phyloP scores from a whole-genome alignment of 2,888 invertebrate genomes.

The Apamea monoglypha region DNA sequence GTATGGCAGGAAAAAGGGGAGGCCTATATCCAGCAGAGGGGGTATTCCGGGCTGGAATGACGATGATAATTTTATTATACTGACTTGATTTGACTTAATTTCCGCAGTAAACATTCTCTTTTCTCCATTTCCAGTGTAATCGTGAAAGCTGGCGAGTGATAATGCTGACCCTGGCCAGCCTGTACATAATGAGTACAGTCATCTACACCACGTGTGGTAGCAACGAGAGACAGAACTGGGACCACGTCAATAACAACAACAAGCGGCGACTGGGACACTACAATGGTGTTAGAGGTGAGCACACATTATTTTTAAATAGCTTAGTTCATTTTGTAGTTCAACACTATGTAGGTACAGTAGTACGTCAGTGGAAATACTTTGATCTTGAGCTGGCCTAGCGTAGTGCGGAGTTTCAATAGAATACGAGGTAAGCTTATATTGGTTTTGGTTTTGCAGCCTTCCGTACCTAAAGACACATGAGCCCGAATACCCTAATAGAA shows the following conservation, averaged over 20 bases:
- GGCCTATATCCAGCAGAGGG: no score
- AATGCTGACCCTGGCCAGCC: slow-evolving; percentile 91
- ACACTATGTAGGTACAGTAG: no score
- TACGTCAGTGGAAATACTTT: no score
- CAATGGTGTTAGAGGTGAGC: slow-evolving; percentile 69
- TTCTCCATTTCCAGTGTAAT: slow-evolving; percentile 85
- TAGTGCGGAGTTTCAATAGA: no score
- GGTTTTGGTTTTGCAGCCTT: no score
- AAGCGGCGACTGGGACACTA: slow-evolving; percentile 69
- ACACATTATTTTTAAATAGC: background rate
- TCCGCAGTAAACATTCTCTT: background rate
- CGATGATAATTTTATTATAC: background rate
- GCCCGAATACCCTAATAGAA: no score
- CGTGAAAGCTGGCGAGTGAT: slow-evolving; percentile 92
- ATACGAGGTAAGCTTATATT: no score
- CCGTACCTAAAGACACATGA: no score
- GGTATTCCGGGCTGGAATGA: no score
- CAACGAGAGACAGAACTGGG: slow-evolving; percentile 93
- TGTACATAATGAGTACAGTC: slow-evolving; percentile 92
- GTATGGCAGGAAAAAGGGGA: no score
- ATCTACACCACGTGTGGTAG: slow-evolving; percentile 92
- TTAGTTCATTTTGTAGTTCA: no score
- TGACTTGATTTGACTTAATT: background rate
- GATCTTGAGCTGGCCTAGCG: no score
- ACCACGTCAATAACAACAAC: slow-evolving; percentile 80